phyloP scores from a whole-genome alignment of 2,797 vertebrate genomes.

The Neosalanx taihuensis region DNA sequence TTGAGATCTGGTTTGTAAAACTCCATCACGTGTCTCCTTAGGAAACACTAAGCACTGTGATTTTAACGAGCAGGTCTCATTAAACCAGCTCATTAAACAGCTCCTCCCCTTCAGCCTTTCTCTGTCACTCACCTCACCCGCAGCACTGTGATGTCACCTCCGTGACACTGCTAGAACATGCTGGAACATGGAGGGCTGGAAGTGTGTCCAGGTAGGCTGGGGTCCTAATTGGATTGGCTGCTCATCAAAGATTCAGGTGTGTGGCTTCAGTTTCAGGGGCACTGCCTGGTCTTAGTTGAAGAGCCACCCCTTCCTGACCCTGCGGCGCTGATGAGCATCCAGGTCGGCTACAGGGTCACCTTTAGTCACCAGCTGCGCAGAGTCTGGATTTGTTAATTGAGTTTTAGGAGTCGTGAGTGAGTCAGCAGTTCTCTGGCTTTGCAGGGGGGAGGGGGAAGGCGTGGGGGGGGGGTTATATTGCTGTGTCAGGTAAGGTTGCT shows the following conservation, averaged over 20 bases:
- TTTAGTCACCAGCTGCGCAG: too few relatives aligned
- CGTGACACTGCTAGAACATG: background rate
- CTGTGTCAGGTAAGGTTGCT: background rate
- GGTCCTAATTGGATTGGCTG: background rate
- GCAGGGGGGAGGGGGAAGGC: background rate
- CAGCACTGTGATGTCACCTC: background rate
- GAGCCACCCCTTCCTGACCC: background rate
- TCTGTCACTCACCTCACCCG: too few relatives aligned
- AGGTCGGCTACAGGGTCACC: background rate
- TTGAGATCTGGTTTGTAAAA: background rate
- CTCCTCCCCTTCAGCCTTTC: too few relatives aligned
- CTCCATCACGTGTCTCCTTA: background rate
- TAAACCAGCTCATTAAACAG: too few relatives aligned
- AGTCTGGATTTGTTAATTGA: too few relatives aligned
- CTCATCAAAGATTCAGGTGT: conserved; percentile 5
- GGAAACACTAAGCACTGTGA: background rate
- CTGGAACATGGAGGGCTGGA: too few relatives aligned
- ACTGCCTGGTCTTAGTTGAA: background rate
- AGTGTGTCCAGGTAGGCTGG: background rate
- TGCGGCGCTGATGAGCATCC: too few relatives aligned
- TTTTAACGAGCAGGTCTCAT: background rate
- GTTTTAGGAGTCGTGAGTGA: background rate
- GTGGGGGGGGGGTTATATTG: background rate
- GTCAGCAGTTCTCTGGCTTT: background rate
- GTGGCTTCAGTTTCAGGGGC: background rate